These are phyloP conservation scores for Syngnathus floridae DNA, from an alignment of 2,113 vertebrate species.

Conservation along the genomic window DNA sequence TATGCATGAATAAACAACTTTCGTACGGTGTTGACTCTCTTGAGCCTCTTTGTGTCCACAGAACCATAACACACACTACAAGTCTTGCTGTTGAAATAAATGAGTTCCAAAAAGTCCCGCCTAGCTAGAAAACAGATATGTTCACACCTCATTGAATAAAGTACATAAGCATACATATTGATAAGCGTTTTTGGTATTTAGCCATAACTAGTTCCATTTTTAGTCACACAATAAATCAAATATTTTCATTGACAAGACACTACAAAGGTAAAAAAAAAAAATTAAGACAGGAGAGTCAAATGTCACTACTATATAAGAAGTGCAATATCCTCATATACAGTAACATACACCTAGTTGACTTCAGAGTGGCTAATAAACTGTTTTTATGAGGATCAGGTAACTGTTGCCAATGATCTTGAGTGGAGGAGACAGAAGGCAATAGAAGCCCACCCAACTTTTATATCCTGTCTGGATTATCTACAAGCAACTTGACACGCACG, in stretches of 20 bases:
- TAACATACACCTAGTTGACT: slow-evolving; percentile 16
- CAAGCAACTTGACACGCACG: neutral
- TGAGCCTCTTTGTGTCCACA: no score
- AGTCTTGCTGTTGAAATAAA: neutral
- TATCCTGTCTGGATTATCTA: slow-evolving; percentile 64
- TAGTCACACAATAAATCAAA: neutral
- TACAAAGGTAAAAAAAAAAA: neutral
- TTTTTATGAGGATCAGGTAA: slow-evolving; percentile 77
- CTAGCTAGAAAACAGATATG: no score
- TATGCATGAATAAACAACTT: no score
- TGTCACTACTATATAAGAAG: neutral
- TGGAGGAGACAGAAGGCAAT: slow-evolving; percentile 84
- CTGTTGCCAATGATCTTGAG: slow-evolving; percentile 72
- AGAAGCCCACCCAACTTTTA: slow-evolving; percentile 77
- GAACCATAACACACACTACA: no score
- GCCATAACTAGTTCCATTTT: neutral
- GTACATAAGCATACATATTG: neutral
- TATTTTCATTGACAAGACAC: neutral
- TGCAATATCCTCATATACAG: neutral
- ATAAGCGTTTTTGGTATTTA: neutral
- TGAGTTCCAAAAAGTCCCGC: no score
- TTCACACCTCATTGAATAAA: neutral
- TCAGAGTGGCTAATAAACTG: slow-evolving; percentile 78
- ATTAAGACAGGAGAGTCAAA: neutral
- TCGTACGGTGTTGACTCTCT: no score